These are phyloP conservation scores for Physeter macrocephalus DNA, from an alignment of 2,113 vertebrate species.

Conservation along the genomic window DNA sequence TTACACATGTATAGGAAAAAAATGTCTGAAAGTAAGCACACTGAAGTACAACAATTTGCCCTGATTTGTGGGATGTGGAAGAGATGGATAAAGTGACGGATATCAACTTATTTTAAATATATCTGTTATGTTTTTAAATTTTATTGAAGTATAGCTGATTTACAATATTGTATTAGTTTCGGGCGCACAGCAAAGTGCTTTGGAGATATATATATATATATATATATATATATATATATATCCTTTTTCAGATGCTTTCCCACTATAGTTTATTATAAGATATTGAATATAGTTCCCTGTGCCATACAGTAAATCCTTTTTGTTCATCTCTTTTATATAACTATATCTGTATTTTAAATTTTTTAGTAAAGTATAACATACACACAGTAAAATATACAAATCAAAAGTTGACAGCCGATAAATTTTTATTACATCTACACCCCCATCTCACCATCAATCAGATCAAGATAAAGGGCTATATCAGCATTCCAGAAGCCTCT, in stretches of 20 bases:
- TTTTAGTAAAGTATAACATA: neutral
- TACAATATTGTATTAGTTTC: neutral
- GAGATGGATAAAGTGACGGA: neutral
- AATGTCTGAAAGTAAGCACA: neutral
- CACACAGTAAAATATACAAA: neutral
- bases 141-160: neutral
- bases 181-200: neutral
- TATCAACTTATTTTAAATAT: neutral
- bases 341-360: neutral
- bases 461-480: neutral
- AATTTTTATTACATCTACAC: neutral
- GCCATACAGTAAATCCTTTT: neutral
- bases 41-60: neutral
- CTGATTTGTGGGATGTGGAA: neutral
- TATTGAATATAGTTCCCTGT: neutral
- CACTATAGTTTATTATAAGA: neutral
- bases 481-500: neutral
- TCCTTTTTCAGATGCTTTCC: neutral
- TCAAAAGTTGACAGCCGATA: neutral
- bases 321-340: neutral
- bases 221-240: neutral
- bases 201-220: neutral
- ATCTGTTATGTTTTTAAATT: neutral
- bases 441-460: neutral
- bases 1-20: neutral